Evolutionary conservation across 2,113 vertebrate species (phyloP), one percentile per base, ranked within the genome.

Genomic region (Sinosuthora webbiana): DNA sequence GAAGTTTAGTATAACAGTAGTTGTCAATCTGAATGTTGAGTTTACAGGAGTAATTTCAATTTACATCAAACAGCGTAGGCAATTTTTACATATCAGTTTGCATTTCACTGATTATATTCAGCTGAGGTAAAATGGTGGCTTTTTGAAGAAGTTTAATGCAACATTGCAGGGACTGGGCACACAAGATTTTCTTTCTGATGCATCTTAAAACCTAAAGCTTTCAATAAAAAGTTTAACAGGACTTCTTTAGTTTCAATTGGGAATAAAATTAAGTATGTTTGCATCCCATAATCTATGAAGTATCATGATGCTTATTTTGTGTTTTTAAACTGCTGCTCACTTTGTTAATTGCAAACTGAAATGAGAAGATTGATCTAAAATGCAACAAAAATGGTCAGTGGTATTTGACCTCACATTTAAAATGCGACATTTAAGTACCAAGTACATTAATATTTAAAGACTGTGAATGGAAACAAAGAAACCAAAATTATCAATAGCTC

Each of bases 1-100:
- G 77, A 45, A 97, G 94, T 96, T 94, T 94, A 95, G 96, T 91
- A 90, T 67, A 95, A 65, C 16, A 14, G 52, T 64, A 90, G 45
- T 89, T 97, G 91, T 94, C 93, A 95, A 94, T 94, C 93, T 96
- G 83, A 97, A 82, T 68, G 42, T 10, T n/a, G 44, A 92, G 81
- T 95, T 97, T 95, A 93, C 89, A 91, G 77, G 27, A 77, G 39
- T 93, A 90, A 87, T 97, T 97, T 96, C 95, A 95, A 92, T 97
- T 97, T 97, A 78, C 50, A 94, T 92, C 49, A 59, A 92, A 81
- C 45, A 79, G 65, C 45, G 67, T 53, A 89, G 88, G 83, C 68
- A 74, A 28, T 87, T 95, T 97, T 97, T 92, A 53, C 52, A 69
- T 77, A 77, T 64, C 68, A 94, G 42, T 96, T 94, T 96, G 37